Base-by-base conservation (phyloP, 2,113 vertebrate genomes). In the Puffinus mauretanicus region DNA sequence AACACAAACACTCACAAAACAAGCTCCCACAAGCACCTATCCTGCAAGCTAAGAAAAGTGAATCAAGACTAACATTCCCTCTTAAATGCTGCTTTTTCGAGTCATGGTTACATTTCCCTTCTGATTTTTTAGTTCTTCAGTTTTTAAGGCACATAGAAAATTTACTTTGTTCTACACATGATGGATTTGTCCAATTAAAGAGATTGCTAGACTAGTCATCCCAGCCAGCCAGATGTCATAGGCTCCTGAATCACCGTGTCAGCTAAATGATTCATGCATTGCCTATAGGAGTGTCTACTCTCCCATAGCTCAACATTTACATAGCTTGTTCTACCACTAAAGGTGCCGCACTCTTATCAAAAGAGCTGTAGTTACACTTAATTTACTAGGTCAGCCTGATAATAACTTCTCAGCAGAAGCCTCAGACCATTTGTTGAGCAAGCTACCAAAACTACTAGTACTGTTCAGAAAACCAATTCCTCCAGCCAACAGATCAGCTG, bases 291-390 rank as follows among this genome's bases (percentile, higher is more conserved):
- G 21, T 2, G 11, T 46, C 84, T 87, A 19, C 38, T 25, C 71
- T 79, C 87, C 66, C 67, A 87, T n/a, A n/a, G n/a, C 55, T 60
- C 65, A 27, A 25, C 54, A 83, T 73, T 78, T 93, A 81, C 80
- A 94, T 70, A 91, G 65, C 87, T 82, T 66, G 90, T 54, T 95
- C 84, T 66, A 84, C 92, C 91, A 81, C 51, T 77, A 69, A n/a
- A 81, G 69, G 60, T 91, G 77, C 60, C 6, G 5, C 66, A 51
- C 16, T n/a, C n/a, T 75, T 71, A 88, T 47, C 47, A 22, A 25
- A 72, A 87, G 22, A 84, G 30, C n/a, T 75, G 51, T 29, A 81
- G 38, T 71, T 75, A 62, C 30, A 51, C 29, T 17, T 19, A 30
- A 79, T 51, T 84, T 57, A 77, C 62, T 29, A 73, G 16, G 27